Evolutionary conservation across 2,113 vertebrate genomes (phyloP).

Genomic region (Boulengerochromis microlepis): DNA sequence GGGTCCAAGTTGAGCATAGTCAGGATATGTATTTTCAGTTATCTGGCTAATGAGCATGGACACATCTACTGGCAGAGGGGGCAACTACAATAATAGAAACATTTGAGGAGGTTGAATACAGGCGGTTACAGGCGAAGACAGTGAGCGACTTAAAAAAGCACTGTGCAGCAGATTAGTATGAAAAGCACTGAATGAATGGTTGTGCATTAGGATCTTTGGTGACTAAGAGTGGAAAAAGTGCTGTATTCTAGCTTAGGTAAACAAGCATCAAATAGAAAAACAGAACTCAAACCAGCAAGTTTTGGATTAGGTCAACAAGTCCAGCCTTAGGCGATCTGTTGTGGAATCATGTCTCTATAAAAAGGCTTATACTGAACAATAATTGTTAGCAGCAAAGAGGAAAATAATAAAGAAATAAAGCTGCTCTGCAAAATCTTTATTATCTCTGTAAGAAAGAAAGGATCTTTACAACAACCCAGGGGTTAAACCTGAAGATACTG

Average conservation of each 20-base stretch:
- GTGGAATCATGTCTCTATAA: not conserved
- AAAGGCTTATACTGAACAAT: not conserved
- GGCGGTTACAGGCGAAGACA: not conserved
- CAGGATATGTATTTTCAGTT: not conserved
- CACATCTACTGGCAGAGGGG: not conserved
- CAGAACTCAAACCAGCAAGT: not conserved
- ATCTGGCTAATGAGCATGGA: not conserved
- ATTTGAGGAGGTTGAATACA: not conserved
- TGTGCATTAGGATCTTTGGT: not conserved
- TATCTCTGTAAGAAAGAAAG: not conserved
- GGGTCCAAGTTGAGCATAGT: not conserved
- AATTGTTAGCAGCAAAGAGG: not conserved
- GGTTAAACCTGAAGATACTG: not conserved
- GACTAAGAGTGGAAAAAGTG: not conserved
- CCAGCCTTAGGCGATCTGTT: not conserved
- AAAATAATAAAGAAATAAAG: not conserved
- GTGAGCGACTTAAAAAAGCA: not conserved
- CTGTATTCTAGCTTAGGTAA: not conserved
- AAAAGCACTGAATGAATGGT: not conserved
- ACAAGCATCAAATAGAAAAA: not conserved
- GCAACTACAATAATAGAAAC: not conserved
- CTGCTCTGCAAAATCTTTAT: not conserved
- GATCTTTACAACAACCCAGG: not conserved
- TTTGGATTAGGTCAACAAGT: not conserved
- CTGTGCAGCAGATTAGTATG: not conserved